These are phyloP conservation scores for Molorchus minor DNA, from an alignment of 2,888 invertebrate species.

Conservation along the genomic window DNA sequence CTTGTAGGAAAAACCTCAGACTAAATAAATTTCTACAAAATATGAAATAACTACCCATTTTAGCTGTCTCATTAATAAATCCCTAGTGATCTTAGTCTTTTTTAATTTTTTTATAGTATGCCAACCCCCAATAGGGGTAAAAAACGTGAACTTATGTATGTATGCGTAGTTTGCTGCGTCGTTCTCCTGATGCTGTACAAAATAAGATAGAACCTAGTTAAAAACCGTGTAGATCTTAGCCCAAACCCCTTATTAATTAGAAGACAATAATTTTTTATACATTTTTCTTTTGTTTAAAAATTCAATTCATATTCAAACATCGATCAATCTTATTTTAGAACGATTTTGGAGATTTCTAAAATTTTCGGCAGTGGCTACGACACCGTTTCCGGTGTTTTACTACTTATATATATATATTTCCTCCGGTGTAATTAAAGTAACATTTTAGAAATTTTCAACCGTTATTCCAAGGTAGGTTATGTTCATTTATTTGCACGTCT, in stretches of 20 bases:
- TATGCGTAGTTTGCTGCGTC: slow-evolving; percentile 64
- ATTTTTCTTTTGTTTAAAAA: slow-evolving; percentile 30
- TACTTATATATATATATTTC: too few relatives aligned
- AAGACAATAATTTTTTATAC: slow-evolving; percentile 47
- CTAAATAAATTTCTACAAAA: too few relatives aligned
- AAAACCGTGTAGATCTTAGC: slow-evolving; percentile 10
- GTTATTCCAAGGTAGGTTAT: too few relatives aligned
- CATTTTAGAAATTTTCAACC: too few relatives aligned
- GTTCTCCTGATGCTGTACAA: slow-evolving; percentile 62
- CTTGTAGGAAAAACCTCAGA: too few relatives aligned
- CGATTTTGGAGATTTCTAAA: not conserved
- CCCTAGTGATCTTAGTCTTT: slow-evolving; percentile 29
- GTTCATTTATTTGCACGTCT: too few relatives aligned
- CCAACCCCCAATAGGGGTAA: slow-evolving; percentile 63
- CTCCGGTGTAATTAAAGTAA: too few relatives aligned
- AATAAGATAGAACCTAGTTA: slow-evolving; percentile 57
- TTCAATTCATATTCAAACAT: slow-evolving; percentile 23
- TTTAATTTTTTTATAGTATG: slow-evolving; percentile 57
- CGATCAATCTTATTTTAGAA: slow-evolving; percentile 3
- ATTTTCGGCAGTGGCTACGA: not conserved
- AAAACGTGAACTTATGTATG: slow-evolving; percentile 64
- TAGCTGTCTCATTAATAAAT: not conserved
- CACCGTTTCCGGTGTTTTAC: too few relatives aligned
- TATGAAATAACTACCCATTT: too few relatives aligned
- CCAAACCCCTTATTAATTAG: slow-evolving; percentile 33